A percentile compares a stretch with the other conserved stretches of the same genome.
Conservation (phyloP, 2,888 invertebrate genomes). For the Drosophila barbarae region DNA sequence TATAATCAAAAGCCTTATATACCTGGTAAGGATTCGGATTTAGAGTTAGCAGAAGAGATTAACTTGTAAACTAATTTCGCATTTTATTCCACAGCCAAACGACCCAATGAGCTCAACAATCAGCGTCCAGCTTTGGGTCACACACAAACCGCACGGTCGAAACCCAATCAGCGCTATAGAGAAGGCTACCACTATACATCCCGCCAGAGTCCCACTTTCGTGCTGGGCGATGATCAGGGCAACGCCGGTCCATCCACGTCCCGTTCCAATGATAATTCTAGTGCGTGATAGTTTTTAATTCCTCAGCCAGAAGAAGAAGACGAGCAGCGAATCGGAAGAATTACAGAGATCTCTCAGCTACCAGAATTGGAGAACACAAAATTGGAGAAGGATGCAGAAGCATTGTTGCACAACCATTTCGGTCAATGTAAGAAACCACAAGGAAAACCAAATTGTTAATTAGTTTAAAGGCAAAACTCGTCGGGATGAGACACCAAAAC, state of each 20-base stretch:
- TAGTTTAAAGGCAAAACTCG: slow-evolving; percentile 61
- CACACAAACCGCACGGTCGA: slow-evolving; percentile 79
- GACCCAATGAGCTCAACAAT: slow-evolving; percentile 80
- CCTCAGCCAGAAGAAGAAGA: slow-evolving; percentile 66
- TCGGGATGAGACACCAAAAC: slow-evolving; percentile 44
- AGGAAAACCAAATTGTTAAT: slow-evolving; percentile 65
- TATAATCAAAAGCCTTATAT: slow-evolving; percentile 81
- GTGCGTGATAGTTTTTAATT: slow-evolving; percentile 80
- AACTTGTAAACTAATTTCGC: background rate
- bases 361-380: slow-evolving; percentile 21
- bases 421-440: slow-evolving; percentile 58
- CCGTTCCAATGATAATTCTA: slow-evolving; percentile 80
- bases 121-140: slow-evolving; percentile 80
- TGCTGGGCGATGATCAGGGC: slow-evolving; percentile 78
- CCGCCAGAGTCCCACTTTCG: slow-evolving; percentile 81
- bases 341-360: slow-evolving; percentile 48
- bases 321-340: slow-evolving; percentile 14
- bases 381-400: slow-evolving; percentile 42
- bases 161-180: slow-evolving; percentile 80
- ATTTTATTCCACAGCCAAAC: slow-evolving; percentile 74
- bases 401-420: slow-evolving; percentile 59
- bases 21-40: slow-evolving; percentile 75
- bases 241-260: slow-evolving; percentile 80
- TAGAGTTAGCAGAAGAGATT: too few relatives aligned
- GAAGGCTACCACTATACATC: slow-evolving; percentile 81